Base-by-base conservation (phyloP, 2,113 vertebrate species). In the Mugil cephalus region DNA sequence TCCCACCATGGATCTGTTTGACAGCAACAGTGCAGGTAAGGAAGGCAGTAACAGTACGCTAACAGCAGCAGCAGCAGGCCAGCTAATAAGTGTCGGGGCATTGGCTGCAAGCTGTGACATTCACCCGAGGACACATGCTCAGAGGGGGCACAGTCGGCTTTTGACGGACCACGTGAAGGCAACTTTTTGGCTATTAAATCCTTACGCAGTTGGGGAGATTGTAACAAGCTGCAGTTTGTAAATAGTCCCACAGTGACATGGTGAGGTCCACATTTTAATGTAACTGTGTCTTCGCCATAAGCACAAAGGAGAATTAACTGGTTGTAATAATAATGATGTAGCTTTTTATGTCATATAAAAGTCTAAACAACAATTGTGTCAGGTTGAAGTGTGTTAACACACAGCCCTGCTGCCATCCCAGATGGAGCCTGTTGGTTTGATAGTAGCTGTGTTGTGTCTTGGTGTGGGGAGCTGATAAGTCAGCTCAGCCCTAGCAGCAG, bases 21-120 rank as follows among this genome's bases (percentile, higher is more conserved):
- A 91, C 80, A 85, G 74, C 9, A 88, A 80, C 83, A 86, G 11
- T 12, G 11, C 85, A 83, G 91, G 91, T 92, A 86, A 88, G 89
- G 12, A 76, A 21, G 43, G 7, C 35, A 52, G 21, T 53, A 30
- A 50, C 24, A 42, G 10, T 4, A 15, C 78, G 88, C 87, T 87
- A 87, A 56, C 68, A 43, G 72, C 73, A 76, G 76, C 86, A 87
- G 53, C 68, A 43, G 72, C 75, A 76, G 86, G 86, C 89, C 71
- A 48, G 87, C 88, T 89, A 87, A 73, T 78, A 68, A 77, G 69
- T 80, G 15, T 71, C 48, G 24, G 60, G 64, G 60, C 69, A 40
- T 48, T 77, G 84, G 80, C 71, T 46, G 24, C 52, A 35, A 48
- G 71, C 54, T 74, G 14, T 84, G 87, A 90, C 89, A 83, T 88